Evolutionary conservation across 2,888 invertebrate species (phyloP).

Genomic region (Monopis laevigella): DNA sequence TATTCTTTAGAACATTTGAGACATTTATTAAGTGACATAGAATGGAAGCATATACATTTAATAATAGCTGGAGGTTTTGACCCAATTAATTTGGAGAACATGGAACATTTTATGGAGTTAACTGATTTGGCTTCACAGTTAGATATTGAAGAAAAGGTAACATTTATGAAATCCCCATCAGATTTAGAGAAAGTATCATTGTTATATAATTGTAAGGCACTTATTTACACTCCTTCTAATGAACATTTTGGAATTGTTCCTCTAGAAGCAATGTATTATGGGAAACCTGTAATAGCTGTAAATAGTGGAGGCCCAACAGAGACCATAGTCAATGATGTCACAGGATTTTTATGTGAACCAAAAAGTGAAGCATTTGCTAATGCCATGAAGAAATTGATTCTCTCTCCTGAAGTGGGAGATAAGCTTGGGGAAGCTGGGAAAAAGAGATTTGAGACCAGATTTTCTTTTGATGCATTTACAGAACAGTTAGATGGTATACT

Average conservation of each 20-base stretch:
- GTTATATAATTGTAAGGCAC: conserved; percentile 77
- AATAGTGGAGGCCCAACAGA: conserved; percentile 97
- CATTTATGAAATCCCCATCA: conserved; percentile 87
- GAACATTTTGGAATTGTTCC: conserved; percentile 99
- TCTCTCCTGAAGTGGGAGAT: conserved; percentile 66
- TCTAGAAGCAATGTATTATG: conserved; percentile 95
- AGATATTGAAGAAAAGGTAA: conserved; percentile 75
- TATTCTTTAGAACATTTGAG: conserved; percentile 77
- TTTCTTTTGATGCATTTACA: conserved; percentile 86
- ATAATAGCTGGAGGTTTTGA: conserved; percentile 98
- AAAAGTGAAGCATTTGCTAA: conserved; percentile 76
- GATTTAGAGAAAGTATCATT: conserved; percentile 86
- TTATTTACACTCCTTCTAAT: conserved; percentile 95
- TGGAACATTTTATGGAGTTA: conserved; percentile 83
- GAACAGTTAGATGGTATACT: conserved; percentile 70
- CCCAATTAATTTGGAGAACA: conserved; percentile 85
- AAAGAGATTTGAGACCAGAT: conserved; percentile 78
- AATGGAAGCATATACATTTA: conserved; percentile 78
- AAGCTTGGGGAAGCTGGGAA: conserved; percentile 81
- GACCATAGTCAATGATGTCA: conserved; percentile 82
- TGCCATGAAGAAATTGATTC: conserved; percentile 76
- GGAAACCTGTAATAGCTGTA: conserved; percentile 93
- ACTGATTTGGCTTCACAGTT: conserved; percentile 70
- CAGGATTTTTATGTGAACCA: conserved; percentile 83
- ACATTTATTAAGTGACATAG: conserved; percentile 53